phyloP scores from a whole-genome alignment of 2,797 vertebrate genomes.

The Pogoniulus pusillus region DNA sequence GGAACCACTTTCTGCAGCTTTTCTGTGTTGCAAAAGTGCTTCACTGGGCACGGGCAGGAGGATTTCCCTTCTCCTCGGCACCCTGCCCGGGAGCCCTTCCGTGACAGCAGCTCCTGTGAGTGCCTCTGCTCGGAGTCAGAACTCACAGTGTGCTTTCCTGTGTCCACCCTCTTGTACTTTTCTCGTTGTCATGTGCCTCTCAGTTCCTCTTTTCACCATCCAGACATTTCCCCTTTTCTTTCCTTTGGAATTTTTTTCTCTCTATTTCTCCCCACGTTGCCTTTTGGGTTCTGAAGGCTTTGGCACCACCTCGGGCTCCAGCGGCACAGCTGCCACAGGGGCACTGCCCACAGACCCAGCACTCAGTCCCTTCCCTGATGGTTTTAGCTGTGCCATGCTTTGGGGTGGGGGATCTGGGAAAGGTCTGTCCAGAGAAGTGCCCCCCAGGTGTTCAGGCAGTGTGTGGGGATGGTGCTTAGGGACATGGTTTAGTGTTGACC shows the following conservation, averaged over 20 bases:
- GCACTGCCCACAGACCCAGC: accelerated
- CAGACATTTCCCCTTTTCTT: slow-evolving; percentile 70
- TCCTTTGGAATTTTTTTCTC: slow-evolving; percentile 70
- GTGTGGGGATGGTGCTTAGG: no score
- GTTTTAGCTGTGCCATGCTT: background rate
- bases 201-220: slow-evolving; percentile 48
- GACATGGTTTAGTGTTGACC: no score
- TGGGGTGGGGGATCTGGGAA: background rate
- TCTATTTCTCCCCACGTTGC: background rate
- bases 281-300: background rate
- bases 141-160: background rate
- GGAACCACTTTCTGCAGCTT: accelerated
- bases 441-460: no score
- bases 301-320: accelerated
- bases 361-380: accelerated
- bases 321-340: accelerated
- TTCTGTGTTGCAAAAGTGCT: background rate
- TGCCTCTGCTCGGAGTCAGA: background rate
- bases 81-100: slow-evolving; percentile 1
- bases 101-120: background rate
- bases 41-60: slow-evolving; percentile 7
- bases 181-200: slow-evolving; percentile 34
- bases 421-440: no score
- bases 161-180: background rate
- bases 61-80: slow-evolving; percentile 26